Base-by-base conservation (phyloP, 1,140 invertebrate genomes). In the Drosophila nigromelanica region DNA sequence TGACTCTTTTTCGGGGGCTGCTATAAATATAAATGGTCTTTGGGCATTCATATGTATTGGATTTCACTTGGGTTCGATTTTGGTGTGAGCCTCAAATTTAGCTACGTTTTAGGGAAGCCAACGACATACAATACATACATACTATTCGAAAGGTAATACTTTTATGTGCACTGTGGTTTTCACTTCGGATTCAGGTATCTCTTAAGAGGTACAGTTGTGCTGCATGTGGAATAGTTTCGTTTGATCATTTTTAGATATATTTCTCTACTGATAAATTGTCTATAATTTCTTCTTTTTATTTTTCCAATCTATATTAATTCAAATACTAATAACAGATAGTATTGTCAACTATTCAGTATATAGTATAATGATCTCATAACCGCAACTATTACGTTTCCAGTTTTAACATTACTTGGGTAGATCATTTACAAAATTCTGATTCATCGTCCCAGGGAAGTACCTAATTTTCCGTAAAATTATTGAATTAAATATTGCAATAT, bases 21-120 rank as follows among this genome's bases (percentile, higher is more conserved):
- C 80, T 73, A 73, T 76, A 83, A 83, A 83, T 85, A 85, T 75
- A 66, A 85, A 79, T 83, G 60, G 63, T 85, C 76, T 78, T 78
- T 62, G 48, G 51, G 50, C 54, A 56, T 51, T 42, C 51, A 61
- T 68, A 47, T 78, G 79, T 81, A 83, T 83, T 77, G 68, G 64
- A 66, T 80, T 83, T 85, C 68, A 59, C 56, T 72, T 83, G 55
- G 73, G 40, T 73, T 79, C 67, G 76, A 73, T 76, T 68, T 69
- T 50, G 76, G 80, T 73, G 50, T 69, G 76, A 78, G 71, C 64
- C 76, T 60, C 51, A 6, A 5, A 27, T 27, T 27, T 5, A 27
- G 27, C 27, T 27, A 27, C 27, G 56, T 73, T 62, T 66, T 35
- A 45, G 54, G 43, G 62, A 70, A 55, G 62, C 52, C 39, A 45